phyloP scores from a whole-genome alignment of 1,140 invertebrate species.

The Orchesella cincta region DNA sequence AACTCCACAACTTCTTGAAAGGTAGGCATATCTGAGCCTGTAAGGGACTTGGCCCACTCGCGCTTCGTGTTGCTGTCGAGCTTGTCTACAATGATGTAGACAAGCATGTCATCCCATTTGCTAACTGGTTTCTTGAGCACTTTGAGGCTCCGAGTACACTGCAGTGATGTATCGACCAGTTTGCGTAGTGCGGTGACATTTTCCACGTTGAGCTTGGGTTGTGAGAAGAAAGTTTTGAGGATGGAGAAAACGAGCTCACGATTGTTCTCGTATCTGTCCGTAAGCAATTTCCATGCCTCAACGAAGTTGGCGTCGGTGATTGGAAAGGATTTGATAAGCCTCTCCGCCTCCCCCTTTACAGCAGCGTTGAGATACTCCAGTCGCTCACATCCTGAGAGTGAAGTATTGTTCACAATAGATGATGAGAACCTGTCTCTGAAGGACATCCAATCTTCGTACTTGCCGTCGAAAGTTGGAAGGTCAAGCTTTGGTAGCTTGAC shows the following conservation, averaged over 20 bases:
- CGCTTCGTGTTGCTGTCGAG: background rate
- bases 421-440: no score
- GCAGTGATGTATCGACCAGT: background rate
- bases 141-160: background rate
- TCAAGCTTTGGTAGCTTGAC: no score
- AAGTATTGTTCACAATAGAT: no score
- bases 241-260: slow-evolving; percentile 4
- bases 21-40: background rate
- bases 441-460: no score
- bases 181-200: background rate
- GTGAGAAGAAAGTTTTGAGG: background rate
- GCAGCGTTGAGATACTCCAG: slow-evolving; percentile 27
- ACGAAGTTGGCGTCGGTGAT: slow-evolving; percentile 27
- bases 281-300: no score
- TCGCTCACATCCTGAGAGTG: no score
- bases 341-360: slow-evolving; percentile 26
- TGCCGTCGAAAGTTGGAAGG: no score
- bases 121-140: background rate
- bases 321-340: slow-evolving; percentile 4
- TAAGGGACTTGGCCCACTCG: slow-evolving; percentile 4
- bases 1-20: background rate
- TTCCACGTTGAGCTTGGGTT: background rate
- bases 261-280: slow-evolving; percentile 29
- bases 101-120: background rate
- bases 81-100: background rate